Evolutionary conservation across 2,888 invertebrate genomes (phyloP).

Genomic region (Atrina japonica): DNA sequence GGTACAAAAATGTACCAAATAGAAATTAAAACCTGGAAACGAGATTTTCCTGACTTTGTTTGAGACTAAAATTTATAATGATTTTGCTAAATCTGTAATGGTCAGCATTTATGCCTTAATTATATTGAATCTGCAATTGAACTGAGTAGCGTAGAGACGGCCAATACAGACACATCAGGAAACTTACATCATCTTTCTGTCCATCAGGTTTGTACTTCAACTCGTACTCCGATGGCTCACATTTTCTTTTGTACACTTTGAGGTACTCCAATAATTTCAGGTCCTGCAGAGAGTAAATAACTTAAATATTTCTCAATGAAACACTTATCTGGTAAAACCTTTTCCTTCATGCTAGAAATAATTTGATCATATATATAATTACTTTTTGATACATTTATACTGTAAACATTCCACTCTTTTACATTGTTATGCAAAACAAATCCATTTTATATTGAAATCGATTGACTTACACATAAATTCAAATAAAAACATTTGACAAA

Average conservation of each 20-base stretch:
- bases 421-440: no score
- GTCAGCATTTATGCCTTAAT: neutral
- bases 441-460: constrained; percentile 3
- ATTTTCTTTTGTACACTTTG: constrained; percentile 66
- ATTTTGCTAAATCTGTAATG: no score
- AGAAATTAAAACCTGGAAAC: no score
- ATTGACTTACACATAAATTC: no score
- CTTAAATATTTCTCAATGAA: neutral
- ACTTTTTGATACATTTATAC: no score
- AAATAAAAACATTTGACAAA: no score
- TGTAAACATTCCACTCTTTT: no score
- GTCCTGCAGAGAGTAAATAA: constrained; percentile 49
- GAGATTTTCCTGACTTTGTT: no score
- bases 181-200: constrained; percentile 65
- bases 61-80: no score
- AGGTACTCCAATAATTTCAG: constrained; percentile 68
- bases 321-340: neutral
- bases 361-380: no score
- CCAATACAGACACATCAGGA: neutral
- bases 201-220: constrained; percentile 58
- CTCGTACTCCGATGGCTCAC: constrained; percentile 69
- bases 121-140: neutral
- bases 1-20: no score
- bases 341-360: no score
- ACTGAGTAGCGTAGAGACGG: neutral